Percentiles rank a stretch among this genome's conserved stretches.
Evolutionary conservation across 2,888 invertebrate species (phyloP).

Genomic region (Callimorpha dominula): DNA sequence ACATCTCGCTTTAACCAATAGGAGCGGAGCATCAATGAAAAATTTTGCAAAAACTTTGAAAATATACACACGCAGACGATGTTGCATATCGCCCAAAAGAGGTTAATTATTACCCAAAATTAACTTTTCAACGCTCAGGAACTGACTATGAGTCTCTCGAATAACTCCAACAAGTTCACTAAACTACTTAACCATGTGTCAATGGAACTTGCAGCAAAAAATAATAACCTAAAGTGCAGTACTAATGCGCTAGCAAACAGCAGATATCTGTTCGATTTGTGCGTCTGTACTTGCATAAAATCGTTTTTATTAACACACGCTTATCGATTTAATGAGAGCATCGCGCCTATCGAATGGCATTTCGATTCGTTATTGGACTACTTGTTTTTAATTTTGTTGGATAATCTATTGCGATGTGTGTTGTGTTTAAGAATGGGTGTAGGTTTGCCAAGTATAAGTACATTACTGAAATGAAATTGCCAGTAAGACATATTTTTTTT

Average conservation of each 20-base stretch:
- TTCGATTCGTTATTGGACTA: conserved; percentile 47
- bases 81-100: too few relatives aligned
- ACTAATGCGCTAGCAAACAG: conserved; percentile 57
- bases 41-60: too few relatives aligned
- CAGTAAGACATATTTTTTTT: too few relatives aligned
- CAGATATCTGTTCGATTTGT: conserved; percentile 70
- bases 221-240: conserved; percentile 54
- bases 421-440: not conserved
- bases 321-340: conserved; percentile 53
- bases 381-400: conserved; percentile 51
- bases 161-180: conserved; percentile 9
- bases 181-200: conserved; percentile 5
- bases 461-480: too few relatives aligned
- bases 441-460: not conserved
- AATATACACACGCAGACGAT: too few relatives aligned
- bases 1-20: too few relatives aligned
- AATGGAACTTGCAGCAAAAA: conserved; percentile 30
- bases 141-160: not conserved
- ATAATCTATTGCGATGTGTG: conserved; percentile 41
- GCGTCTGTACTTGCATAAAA: conserved; percentile 58
- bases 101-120: too few relatives aligned
- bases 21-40: too few relatives aligned
- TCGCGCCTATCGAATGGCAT: conserved; percentile 41
- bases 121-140: too few relatives aligned
- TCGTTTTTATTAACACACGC: conserved; percentile 62